A percentile compares a stretch with the other conserved stretches of the same genome.
phyloP scores from a whole-genome alignment of 2,888 invertebrate genomes.

The Amphipyra tragopoginis region DNA sequence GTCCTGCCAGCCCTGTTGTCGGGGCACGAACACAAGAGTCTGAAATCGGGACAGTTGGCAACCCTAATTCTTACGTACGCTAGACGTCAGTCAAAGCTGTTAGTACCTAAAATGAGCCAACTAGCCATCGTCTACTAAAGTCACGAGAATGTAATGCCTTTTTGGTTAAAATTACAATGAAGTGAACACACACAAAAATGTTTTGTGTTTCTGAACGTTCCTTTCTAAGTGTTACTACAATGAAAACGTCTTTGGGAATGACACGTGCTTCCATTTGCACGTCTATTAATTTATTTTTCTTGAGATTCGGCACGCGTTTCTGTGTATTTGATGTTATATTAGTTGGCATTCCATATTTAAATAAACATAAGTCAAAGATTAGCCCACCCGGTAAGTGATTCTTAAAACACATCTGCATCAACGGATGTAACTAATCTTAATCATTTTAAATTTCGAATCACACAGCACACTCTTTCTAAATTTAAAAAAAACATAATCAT shows the following conservation, averaged over 20 bases:
- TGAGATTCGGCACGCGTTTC: neutral
- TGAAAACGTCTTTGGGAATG: neutral
- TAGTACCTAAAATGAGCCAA: too few relatives aligned
- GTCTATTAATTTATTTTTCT: neutral
- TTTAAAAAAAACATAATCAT: constrained; percentile 46
- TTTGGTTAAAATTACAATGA: too few relatives aligned
- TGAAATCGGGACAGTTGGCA: too few relatives aligned
- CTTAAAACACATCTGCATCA: constrained; percentile 16
- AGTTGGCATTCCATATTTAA: constrained; percentile 7
- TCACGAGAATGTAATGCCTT: too few relatives aligned
- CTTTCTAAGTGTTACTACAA: too few relatives aligned
- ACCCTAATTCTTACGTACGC: too few relatives aligned
- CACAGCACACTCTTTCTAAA: constrained; percentile 28
- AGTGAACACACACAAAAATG: too few relatives aligned
- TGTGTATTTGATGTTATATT: neutral
- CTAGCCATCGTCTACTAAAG: too few relatives aligned
- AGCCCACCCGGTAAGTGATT: constrained; percentile 23
- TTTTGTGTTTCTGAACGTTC: too few relatives aligned
- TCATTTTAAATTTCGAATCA: constrained; percentile 39
- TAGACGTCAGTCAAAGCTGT: too few relatives aligned
- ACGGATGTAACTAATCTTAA: constrained; percentile 27
- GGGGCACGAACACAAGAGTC: too few relatives aligned
- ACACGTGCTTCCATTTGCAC: neutral
- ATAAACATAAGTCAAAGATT: constrained; percentile 14
- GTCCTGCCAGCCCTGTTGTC: too few relatives aligned